Evolutionary conservation across 1,140 invertebrate species (phyloP).

Genomic region (Plodia interpunctella): DNA sequence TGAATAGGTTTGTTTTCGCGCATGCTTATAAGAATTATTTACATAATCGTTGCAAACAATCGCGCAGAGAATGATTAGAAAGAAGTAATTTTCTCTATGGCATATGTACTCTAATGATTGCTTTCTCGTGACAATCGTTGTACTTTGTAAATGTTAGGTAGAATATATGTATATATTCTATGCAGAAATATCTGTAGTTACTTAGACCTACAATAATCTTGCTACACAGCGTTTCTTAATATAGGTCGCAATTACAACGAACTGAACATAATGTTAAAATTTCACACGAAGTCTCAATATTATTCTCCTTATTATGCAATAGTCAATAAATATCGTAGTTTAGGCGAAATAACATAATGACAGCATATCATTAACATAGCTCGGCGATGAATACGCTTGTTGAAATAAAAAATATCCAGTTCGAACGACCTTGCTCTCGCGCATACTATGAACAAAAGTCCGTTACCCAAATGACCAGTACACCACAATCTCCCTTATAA

Average conservation of each 20-base stretch:
- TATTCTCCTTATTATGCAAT: background rate
- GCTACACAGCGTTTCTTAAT: too few relatives aligned
- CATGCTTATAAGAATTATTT: conserved; percentile 2
- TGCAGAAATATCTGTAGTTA: too few relatives aligned
- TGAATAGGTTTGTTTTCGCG: conserved; percentile 8
- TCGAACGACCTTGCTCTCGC: conserved; percentile 21
- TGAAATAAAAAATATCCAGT: conserved; percentile 14
- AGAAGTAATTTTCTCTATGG: background rate
- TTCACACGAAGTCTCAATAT: too few relatives aligned
- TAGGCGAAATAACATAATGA: background rate
- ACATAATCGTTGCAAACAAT: conserved; percentile 12
- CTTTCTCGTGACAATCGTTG: too few relatives aligned
- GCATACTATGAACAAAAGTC: conserved; percentile 23
- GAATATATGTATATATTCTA: too few relatives aligned
- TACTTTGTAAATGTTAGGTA: too few relatives aligned
- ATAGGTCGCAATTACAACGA: too few relatives aligned
- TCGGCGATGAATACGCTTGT: background rate
- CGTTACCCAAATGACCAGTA: conserved; percentile 27
- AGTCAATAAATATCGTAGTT: background rate
- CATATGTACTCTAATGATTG: background rate
- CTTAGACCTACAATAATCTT: too few relatives aligned
- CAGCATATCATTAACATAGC: background rate
- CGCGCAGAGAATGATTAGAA: background rate
- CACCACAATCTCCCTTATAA: background rate
- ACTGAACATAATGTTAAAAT: too few relatives aligned